Conservation (phyloP, 2,797 vertebrate genomes). For the Cyprinodon diabolis region DNA sequence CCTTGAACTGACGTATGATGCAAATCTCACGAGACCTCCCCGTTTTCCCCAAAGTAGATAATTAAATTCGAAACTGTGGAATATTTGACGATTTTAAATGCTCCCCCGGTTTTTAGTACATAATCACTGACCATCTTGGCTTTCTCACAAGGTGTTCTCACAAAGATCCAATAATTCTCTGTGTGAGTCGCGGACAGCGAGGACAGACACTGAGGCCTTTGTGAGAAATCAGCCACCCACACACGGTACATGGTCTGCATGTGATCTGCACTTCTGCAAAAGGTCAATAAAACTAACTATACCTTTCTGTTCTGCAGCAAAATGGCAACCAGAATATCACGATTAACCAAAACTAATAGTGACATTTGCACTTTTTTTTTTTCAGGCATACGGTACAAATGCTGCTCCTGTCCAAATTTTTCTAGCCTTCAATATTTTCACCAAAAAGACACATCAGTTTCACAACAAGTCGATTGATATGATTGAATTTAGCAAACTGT, state of each 20-base stretch:
- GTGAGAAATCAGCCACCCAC: conserved; percentile 69
- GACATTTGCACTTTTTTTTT: neutral
- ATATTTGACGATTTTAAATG: conserved; percentile 46
- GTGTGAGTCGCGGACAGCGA: conserved; percentile 52
- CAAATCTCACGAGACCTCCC: conserved; percentile 41
- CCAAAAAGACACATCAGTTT: neutral
- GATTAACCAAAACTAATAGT: neutral
- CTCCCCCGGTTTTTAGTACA: conserved; percentile 22
- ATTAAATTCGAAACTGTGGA: conserved; percentile 40
- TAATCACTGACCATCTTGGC: conserved; percentile 20
- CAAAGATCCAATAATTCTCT: conserved; percentile 61
- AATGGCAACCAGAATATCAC: neutral
- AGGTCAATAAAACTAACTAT: neutral
- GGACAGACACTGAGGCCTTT: conserved; percentile 74
- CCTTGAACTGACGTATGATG: conserved; percentile 32
- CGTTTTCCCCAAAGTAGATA: conserved; percentile 20
- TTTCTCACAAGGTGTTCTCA: conserved; percentile 51
- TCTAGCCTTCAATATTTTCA: neutral
- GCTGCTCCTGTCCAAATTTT: neutral
- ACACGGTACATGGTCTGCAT: conserved; percentile 44
- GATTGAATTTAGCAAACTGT: neutral
- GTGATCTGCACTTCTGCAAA: conserved; percentile 6
- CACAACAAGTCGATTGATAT: neutral
- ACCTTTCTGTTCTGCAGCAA: neutral
- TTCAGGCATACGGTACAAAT: neutral